Evolutionary conservation across 2,113 vertebrate species (phyloP), one percentile per base, ranked within the genome.

Genomic region (Anoura caudifer): DNA sequence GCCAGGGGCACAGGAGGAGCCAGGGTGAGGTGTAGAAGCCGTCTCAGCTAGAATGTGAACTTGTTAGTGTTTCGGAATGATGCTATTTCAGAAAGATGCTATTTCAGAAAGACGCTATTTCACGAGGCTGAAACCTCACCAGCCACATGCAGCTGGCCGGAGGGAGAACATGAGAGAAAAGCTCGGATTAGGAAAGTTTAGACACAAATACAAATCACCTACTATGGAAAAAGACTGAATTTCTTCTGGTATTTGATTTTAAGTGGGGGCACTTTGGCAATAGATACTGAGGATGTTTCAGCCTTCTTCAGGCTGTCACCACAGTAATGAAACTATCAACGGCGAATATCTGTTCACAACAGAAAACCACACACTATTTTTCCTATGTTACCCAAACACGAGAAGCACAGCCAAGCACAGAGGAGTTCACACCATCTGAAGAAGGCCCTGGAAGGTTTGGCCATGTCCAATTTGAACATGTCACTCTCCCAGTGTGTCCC

Each of bases 401-500:
- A 65, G n/a, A 61, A 88, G 31, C 20, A 85, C 13, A 70, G 52
- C 3, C 45, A 80, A 90, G 0, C 20, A 0, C 2, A 54, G 36
- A 84, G 36, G 5, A 19, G 8, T 70, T 50, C 20, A 63, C 54
- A 22, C 6, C 43, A 6, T 6, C 7, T 50, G 24, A n/a, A 81
- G 33, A 87, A 5, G 4, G 33, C 5, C 31, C 0, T 20, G 5
- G n/a, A 63, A 38, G 8, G 2, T 28, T 52, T 54, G 28, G 56
- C 31, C 13, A 24, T 0, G 0, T 41, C 38, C 56, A 80, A 3
- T 59, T 8, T 26, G 5, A 59, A 14, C 28, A 12, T 54, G 22
- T 20, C 5, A 0, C 43, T 80, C 12, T 38, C 9, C 17, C 19
- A 36, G 0, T 1, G 2, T 33, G 16, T 24, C 36, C 22, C 61